Evolutionary conservation across 2,888 invertebrate species (phyloP), one percentile per base, ranked within the genome.

Genomic region (Melitaea athalia): DNA sequence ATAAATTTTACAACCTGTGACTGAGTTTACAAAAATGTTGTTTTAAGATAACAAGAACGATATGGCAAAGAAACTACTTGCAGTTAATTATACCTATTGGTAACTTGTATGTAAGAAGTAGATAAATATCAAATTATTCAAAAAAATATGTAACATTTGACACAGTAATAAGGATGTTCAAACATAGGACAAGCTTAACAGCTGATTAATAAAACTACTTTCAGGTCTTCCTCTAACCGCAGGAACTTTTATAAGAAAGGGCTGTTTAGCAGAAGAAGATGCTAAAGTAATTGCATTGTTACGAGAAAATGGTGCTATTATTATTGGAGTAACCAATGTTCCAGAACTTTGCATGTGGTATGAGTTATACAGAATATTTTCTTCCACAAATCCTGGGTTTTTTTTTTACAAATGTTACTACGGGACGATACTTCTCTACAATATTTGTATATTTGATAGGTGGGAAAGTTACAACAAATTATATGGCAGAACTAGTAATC

Each of bases 321-420:
- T 97, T 3, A 94, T 99, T 65, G 97, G 96, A 1, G 93, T 98
- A 15, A 98, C 99, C 14, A 99, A 99, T 84, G 96, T 98, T 3
- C 98, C 98, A 0, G 99, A 99, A 88, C 91, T 98, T 64, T 98
- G 98, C 87, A 97, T 99, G 98, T 99, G 98, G 98, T 94, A 92
- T 81, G 95, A 87, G 7, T 24, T 24, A 24, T 24, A 15, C 12
- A 24, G 3, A 24, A 24, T 24, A 24, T 24, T 24, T 24, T 24
- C 24, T 1, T 24, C 24, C 1, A 24, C 24, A 24, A 24, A 24
- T 24, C 24, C 24, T 24, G 24, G 24, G 24, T 3, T 24, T 24
- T 24, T 24, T 3, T 24, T 24, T 24, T 24, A 24, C 24, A 24
- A 24, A 24, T 24, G 24, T 24, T 24, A 3, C 24, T 24, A 24